phyloP scores from a whole-genome alignment of 2,888 invertebrate genomes.

The Eupithecia inturbata region DNA sequence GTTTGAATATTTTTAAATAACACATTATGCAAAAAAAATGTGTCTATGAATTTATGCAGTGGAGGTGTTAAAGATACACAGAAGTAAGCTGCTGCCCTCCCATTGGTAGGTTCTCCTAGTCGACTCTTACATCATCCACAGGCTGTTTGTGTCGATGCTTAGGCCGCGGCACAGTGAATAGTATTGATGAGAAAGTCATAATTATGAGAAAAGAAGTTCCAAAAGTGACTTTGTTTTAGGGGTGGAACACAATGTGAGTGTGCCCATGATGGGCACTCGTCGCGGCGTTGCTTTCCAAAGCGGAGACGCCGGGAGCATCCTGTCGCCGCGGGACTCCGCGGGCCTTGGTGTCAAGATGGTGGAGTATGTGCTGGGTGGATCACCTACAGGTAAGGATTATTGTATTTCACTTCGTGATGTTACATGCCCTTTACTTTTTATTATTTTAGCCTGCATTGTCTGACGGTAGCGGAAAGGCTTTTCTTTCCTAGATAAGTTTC shows the following conservation, averaged over 20 bases:
- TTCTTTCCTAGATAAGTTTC: too few relatives aligned
- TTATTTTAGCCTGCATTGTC: too few relatives aligned
- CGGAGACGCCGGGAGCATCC: slow-evolving; percentile 85
- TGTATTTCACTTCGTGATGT: background rate
- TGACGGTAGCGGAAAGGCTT: too few relatives aligned
- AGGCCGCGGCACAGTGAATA: background rate
- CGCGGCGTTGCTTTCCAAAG: slow-evolving; percentile 87
- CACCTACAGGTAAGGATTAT: slow-evolving; percentile 87
- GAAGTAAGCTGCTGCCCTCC: background rate
- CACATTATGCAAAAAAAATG: too few relatives aligned
- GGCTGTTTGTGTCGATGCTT: background rate
- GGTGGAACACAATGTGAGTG: slow-evolving; percentile 79
- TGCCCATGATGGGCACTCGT: slow-evolving; percentile 88
- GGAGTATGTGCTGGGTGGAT: slow-evolving; percentile 97
- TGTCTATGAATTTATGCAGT: too few relatives aligned
- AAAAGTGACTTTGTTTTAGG: slow-evolving; percentile 49
- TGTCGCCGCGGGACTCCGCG: slow-evolving; percentile 94
- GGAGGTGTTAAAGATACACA: background rate
- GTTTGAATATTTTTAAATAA: too few relatives aligned
- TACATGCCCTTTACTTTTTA: background rate
- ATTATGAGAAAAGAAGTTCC: background rate
- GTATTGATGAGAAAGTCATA: background rate
- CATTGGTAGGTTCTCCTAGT: background rate
- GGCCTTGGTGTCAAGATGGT: slow-evolving; percentile 99
- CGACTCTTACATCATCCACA: background rate